These are phyloP conservation scores for Chorisops tibialis DNA, from an alignment of 2,888 invertebrate species.

Conservation along the genomic window DNA sequence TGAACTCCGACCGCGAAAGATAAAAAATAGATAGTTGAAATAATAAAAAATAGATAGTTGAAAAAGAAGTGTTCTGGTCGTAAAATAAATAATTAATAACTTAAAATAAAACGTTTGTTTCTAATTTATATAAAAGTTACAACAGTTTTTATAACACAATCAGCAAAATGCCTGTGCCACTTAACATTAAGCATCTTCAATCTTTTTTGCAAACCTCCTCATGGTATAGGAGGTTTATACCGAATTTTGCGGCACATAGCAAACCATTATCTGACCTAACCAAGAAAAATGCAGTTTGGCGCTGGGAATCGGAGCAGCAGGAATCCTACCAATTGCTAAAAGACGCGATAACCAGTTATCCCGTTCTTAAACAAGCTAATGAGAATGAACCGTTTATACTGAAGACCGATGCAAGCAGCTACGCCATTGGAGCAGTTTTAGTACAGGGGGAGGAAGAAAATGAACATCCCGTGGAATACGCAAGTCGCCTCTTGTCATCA, in stretches of 20 bases:
- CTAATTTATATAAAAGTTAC: too few relatives aligned
- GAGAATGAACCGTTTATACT: constrained; percentile 38
- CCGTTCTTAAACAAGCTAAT: constrained; percentile 37
- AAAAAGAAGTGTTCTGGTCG: too few relatives aligned
- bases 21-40: too few relatives aligned
- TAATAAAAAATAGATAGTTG: too few relatives aligned
- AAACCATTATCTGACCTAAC: constrained; percentile 40
- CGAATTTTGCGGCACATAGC: constrained; percentile 33
- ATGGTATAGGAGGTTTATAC: constrained; percentile 33
- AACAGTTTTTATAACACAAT: too few relatives aligned
- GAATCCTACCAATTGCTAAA: constrained; percentile 35
- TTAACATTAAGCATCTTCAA: constrained; percentile 31
- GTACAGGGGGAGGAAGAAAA: background rate
- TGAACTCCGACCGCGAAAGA: too few relatives aligned
- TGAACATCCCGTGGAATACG: background rate
- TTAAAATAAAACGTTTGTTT: too few relatives aligned
- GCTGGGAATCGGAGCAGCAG: constrained; percentile 36
- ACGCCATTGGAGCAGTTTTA: constrained; percentile 29
- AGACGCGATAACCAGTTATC: constrained; percentile 32
- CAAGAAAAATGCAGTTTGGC: constrained; percentile 38
- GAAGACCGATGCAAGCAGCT: constrained; percentile 29
- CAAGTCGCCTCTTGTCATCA: background rate
- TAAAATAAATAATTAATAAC: too few relatives aligned
- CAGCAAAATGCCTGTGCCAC: too few relatives aligned
- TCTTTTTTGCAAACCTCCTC: constrained; percentile 19